Percentiles rank a stretch among this genome's conserved stretches.
Evolutionary conservation across 2,113 vertebrate species (phyloP).

Genomic region (Halichoerus grypus): DNA sequence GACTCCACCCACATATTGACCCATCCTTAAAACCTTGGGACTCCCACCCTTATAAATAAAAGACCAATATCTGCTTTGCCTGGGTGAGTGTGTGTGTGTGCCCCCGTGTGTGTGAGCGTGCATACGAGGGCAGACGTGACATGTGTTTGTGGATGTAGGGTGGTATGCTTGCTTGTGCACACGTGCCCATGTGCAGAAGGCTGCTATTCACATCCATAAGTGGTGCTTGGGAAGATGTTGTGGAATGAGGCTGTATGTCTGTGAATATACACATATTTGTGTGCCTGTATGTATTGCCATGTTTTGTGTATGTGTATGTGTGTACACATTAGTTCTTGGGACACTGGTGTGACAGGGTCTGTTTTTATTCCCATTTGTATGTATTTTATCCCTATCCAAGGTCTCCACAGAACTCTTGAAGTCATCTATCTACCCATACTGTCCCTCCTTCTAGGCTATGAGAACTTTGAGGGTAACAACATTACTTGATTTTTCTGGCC

Average conservation of each 20-base stretch:
- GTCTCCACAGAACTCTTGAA: not conserved
- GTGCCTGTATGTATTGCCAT: too few relatives aligned
- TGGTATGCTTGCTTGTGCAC: not conserved
- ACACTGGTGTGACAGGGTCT: not conserved
- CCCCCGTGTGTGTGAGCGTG: not conserved
- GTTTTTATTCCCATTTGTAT: not conserved
- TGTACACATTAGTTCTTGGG: not conserved
- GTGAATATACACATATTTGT: not conserved
- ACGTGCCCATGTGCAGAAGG: not conserved
- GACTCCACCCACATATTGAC: not conserved
- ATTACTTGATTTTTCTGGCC: not conserved
- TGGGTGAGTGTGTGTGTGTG: fast-evolving
- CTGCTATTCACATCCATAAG: not conserved
- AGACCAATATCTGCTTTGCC: not conserved
- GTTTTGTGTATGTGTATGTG: not conserved
- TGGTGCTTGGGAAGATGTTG: not conserved
- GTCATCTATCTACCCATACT: not conserved
- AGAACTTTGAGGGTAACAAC: not conserved
- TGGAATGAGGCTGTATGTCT: not conserved
- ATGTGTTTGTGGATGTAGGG: not conserved
- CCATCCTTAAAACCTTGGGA: not conserved
- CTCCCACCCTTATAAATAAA: not conserved
- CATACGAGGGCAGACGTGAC: not conserved
- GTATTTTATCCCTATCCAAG: not conserved
- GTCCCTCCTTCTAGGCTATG: not conserved